Percentiles rank a stretch among this genome's conserved stretches.
Evolutionary conservation across 2,113 vertebrate species (phyloP).

Genomic region (Galbula dea): DNA sequence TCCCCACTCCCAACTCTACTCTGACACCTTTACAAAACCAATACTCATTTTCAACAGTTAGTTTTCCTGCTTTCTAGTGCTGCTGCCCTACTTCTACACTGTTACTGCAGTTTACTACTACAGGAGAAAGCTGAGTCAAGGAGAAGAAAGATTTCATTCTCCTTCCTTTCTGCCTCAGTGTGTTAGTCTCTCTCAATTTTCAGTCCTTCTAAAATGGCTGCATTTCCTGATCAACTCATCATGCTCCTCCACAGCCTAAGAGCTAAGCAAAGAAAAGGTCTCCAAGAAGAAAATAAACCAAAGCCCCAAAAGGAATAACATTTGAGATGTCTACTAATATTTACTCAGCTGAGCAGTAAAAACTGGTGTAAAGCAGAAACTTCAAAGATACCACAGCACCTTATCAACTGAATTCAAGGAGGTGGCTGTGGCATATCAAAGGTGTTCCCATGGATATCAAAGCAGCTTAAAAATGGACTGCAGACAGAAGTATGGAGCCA

Average conservation of each 20-base stretch:
- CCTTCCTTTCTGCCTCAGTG: neutral
- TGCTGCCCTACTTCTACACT: neutral
- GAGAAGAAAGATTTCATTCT: neutral
- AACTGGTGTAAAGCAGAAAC: neutral
- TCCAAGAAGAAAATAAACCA: neutral
- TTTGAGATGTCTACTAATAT: neutral
- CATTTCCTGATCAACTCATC: neutral
- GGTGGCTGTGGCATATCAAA: neutral
- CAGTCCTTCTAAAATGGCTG: neutral
- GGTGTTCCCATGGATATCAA: neutral
- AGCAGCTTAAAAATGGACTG: neutral
- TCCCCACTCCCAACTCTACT: neutral
- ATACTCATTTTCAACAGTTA: neutral
- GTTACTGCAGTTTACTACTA: neutral
- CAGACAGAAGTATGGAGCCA: neutral
- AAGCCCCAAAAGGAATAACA: neutral
- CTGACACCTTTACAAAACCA: neutral
- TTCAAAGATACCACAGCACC: neutral
- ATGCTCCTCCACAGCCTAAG: neutral
- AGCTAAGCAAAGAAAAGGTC: neutral
- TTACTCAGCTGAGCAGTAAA: neutral
- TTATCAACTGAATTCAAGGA: neutral
- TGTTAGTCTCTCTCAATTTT: neutral
- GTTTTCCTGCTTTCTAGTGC: neutral
- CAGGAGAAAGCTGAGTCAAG: neutral